Conservation (phyloP, 2,113 vertebrate species). For the Crocuta crocuta region DNA sequence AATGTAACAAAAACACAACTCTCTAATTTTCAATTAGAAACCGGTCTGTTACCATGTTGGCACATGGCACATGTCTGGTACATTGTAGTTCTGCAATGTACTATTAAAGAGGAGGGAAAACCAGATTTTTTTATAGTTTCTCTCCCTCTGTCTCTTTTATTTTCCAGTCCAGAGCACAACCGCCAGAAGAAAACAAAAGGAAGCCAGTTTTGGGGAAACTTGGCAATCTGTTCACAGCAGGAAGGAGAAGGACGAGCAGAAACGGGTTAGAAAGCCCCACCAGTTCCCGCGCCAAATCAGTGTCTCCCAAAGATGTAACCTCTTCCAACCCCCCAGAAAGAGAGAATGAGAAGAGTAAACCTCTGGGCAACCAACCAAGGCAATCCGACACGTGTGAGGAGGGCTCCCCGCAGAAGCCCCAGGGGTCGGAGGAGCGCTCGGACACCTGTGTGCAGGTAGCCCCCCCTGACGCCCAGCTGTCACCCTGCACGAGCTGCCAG, state of each 20-base stretch:
- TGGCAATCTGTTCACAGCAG: constrained; percentile 87
- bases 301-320: constrained; percentile 58
- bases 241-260: constrained; percentile 84
- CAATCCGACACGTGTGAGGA: neutral
- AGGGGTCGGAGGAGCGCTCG: fast-evolving
- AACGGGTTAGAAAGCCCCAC: constrained; percentile 78
- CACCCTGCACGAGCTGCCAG: constrained; percentile 75
- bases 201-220: constrained; percentile 90
- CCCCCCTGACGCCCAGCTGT: constrained; percentile 78
- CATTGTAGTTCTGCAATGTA: neutral
- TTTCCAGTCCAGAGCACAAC: constrained; percentile 87
- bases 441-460: constrained; percentile 35
- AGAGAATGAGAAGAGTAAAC: neutral
- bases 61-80: no score
- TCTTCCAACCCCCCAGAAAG: neutral
- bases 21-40: neutral
- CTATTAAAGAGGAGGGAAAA: neutral
- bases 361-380: neutral
- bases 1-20: neutral
- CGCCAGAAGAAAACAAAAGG: constrained; percentile 87
- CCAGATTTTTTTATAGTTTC: constrained; percentile 46
- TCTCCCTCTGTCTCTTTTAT: constrained; percentile 48
- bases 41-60: neutral
- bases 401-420: neutral
- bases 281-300: constrained; percentile 64